Evolutionary conservation across 2,888 invertebrate species (phyloP).

Genomic region (Philopedon plagiatum): DNA sequence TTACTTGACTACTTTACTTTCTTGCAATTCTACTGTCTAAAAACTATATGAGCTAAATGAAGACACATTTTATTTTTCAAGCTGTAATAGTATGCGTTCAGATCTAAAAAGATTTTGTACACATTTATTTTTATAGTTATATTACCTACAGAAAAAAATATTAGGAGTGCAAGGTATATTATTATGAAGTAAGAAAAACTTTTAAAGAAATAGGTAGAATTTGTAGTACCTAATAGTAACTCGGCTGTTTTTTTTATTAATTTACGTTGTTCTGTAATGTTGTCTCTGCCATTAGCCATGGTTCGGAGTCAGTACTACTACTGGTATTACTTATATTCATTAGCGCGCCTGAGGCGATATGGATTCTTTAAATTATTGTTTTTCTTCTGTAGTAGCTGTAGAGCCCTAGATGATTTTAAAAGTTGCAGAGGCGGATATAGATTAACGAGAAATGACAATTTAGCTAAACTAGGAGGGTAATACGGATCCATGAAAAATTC

Average conservation of each 20-base stretch:
- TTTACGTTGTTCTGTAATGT: conserved; percentile 18
- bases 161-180: conserved; percentile 21
- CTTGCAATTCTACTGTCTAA: no score
- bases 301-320: conserved; percentile 34
- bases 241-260: conserved; percentile 23
- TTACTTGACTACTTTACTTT: no score
- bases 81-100: no score
- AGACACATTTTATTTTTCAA: no score
- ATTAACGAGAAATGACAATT: not conserved
- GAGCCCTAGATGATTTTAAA: not conserved
- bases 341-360: conserved; percentile 17
- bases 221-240: not conserved
- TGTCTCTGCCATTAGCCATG: conserved; percentile 32
- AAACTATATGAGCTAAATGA: no score
- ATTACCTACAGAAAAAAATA: no score
- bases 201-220: conserved; percentile 21
- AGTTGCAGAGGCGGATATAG: not conserved
- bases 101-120: no score
- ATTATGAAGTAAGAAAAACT: conserved; percentile 39
- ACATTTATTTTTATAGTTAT: no score
- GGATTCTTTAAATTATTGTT: conserved; percentile 7
- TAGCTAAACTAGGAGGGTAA: no score
- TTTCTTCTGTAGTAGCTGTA: not conserved
- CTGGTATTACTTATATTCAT: conserved; percentile 43
- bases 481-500: no score